These are phyloP conservation scores for Periophthalmus magnuspinnatus DNA, from an alignment of 2,797 vertebrate genomes.

Conservation along the genomic window DNA sequence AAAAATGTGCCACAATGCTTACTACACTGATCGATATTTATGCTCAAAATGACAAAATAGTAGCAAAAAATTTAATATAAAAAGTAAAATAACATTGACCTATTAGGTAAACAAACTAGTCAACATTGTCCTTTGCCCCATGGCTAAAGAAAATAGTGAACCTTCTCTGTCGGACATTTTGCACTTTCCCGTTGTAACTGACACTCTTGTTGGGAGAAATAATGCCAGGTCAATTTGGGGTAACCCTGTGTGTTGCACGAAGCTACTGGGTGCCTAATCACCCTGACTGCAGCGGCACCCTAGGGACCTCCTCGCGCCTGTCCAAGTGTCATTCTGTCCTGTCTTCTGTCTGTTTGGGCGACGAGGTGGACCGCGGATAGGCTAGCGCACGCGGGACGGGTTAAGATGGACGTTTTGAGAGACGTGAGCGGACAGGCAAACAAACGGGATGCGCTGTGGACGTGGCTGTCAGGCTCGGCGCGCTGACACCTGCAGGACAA, in stretches of 20 bases:
- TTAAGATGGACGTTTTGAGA: constrained; percentile 46
- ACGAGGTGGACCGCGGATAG: constrained; percentile 12
- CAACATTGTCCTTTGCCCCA: constrained; percentile 14
- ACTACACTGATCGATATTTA: background rate
- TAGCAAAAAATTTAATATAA: background rate
- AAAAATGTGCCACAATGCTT: background rate
- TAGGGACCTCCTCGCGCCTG: constrained; percentile 53
- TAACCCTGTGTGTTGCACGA: constrained; percentile 27
- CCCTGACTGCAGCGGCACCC: constrained; percentile 64
- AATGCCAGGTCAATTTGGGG: constrained; percentile 43
- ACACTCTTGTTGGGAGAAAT: constrained; percentile 39
- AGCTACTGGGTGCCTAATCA: constrained; percentile 64
- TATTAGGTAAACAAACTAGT: background rate
- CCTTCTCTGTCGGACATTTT: constrained; percentile 25
- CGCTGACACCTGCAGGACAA: constrained; percentile 54
- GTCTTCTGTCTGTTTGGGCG: constrained; percentile 43
- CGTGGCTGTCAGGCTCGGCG: constrained; percentile 70
- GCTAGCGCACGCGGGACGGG: constrained; percentile 19
- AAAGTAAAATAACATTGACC: background rate
- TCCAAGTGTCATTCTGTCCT: constrained; percentile 60
- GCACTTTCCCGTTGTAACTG: constrained; percentile 19
- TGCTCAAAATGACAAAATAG: background rate
- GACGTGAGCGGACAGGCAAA: constrained; percentile 53
- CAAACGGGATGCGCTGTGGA: constrained; percentile 59
- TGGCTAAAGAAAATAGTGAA: constrained; percentile 11